Base-by-base conservation (phyloP, 1,140 invertebrate genomes). In the Chionoecetes opilio region DNA sequence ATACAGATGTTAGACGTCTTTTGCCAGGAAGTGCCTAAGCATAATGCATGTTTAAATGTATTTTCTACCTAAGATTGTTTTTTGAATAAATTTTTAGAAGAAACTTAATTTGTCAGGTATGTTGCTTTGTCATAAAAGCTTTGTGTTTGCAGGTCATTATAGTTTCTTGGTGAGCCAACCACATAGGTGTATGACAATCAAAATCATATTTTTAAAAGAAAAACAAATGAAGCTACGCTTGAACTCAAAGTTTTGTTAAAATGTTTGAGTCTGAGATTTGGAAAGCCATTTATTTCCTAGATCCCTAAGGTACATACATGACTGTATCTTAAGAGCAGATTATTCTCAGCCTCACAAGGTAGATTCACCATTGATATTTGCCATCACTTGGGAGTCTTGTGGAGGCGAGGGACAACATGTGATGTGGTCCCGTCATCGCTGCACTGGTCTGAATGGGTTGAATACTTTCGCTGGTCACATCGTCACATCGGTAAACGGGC, bases 11-110 rank as follows among this genome's bases (percentile, higher is more conserved):
- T 26, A 94, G 82, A 46, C 92, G 82, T 91, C 84, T 75, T 93
- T 89, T 95, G 94, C 94, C 91, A 92, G 94, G 90, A 95, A 95
- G 94, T 95, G 90, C 91, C 94, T 95, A 91, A 92, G 90, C 89
- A 46, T 95, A 63, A 88, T 63, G 46, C 53, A 91, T 37, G 38
- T 94, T 89, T 90, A 84, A 26, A 84, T 37, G 35, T 90, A 75
- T 75, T 26, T 84, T 90, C 92, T 34, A 35, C 84, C 82, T 29
- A 31, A 41, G 29, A 41, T 86, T 93, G 31, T 85, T 38, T 53
- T 92, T 34, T 31, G 84, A 82, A 82, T 84, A 89, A 90, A 26
- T 17, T 90, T n/a, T 90, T 82, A 63, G 86, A 82, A 41, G 31
- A 93, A 89, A 41, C 21, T 35, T 90, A 29, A 21, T 91, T 41